These are phyloP conservation scores for Anadara kagoshimensis DNA, from an alignment of 1,140 invertebrate genomes.

Conservation along the genomic window DNA sequence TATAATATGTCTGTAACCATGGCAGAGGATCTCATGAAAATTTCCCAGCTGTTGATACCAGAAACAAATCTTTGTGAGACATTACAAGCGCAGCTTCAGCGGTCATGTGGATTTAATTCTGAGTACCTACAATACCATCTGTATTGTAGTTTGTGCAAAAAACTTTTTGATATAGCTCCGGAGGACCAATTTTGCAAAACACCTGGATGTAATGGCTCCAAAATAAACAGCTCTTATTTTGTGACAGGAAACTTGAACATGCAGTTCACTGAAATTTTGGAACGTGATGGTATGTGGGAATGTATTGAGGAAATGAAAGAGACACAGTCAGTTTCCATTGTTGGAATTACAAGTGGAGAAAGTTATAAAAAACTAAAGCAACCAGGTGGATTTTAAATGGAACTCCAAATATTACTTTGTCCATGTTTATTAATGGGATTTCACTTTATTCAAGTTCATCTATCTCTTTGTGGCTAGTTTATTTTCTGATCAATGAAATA, in stretches of 20 bases:
- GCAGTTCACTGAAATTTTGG: conserved; percentile 8
- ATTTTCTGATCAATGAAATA: conserved; percentile 33
- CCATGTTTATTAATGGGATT: conserved; percentile 32
- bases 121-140: conserved; percentile 9
- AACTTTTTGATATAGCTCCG: conserved; percentile 2
- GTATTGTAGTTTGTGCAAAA: conserved; percentile 14
- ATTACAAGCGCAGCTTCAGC: not conserved
- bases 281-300: conserved; percentile 9
- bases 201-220: conserved; percentile 11
- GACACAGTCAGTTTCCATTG: not conserved
- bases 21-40: not conserved
- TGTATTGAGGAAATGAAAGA: not conserved
- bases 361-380: conserved; percentile 13
- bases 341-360: conserved; percentile 10
- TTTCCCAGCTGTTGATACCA: conserved; percentile 1
- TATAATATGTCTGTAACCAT: conserved; percentile 3
- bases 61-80: conserved; percentile 17
- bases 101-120: conserved; percentile 10
- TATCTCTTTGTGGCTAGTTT: conserved; percentile 34
- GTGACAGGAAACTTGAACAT: not conserved
- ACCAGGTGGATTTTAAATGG: conserved; percentile 8
- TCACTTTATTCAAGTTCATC: conserved; percentile 19
- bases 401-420: conserved; percentile 12
- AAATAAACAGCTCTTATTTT: conserved; percentile 4
- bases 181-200: conserved; percentile 7